Percentiles rank a stretch among this genome's conserved stretches.
Evolutionary conservation across 2,113 vertebrate species (phyloP).

Genomic region (Atherinomorus stipes): DNA sequence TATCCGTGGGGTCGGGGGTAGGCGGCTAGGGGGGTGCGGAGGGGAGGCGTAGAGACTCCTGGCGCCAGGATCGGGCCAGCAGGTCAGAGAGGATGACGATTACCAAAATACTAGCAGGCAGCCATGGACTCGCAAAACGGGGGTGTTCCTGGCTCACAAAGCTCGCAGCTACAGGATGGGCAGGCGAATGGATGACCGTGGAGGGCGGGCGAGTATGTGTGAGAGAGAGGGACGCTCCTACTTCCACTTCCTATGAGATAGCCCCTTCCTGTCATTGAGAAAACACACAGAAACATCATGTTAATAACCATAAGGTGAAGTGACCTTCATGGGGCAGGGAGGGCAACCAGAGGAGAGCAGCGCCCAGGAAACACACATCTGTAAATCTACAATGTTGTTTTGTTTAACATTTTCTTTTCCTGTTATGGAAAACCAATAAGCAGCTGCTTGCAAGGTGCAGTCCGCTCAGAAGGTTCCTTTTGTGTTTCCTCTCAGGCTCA

Average conservation of each 20-base stretch:
- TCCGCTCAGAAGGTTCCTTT: constrained; percentile 54
- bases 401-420: constrained; percentile 11
- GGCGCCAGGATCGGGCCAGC: constrained; percentile 85
- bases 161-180: constrained; percentile 78
- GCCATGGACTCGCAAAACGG: constrained; percentile 72
- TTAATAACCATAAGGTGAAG: constrained; percentile 47
- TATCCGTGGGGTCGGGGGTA: constrained; percentile 74
- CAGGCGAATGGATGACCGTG: constrained; percentile 52
- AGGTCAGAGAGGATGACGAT: constrained; percentile 84
- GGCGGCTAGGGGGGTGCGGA: constrained; percentile 49
- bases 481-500: constrained; percentile 56
- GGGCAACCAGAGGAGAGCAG: background rate
- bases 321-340: constrained; percentile 3
- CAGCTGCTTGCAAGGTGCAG: constrained; percentile 71
- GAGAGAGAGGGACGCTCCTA: constrained; percentile 71
- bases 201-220: constrained; percentile 34
- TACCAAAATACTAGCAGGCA: constrained; percentile 84
- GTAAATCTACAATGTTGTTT: background rate
- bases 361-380: background rate
- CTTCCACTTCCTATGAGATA: constrained; percentile 84
- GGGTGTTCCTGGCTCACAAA: constrained; percentile 79
- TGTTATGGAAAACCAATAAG: constrained; percentile 22
- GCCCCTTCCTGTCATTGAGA: constrained; percentile 81
- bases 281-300: constrained; percentile 57
- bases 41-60: constrained; percentile 78